phyloP scores from a whole-genome alignment of 2,888 invertebrate genomes.

The Hecatera dysodea region DNA sequence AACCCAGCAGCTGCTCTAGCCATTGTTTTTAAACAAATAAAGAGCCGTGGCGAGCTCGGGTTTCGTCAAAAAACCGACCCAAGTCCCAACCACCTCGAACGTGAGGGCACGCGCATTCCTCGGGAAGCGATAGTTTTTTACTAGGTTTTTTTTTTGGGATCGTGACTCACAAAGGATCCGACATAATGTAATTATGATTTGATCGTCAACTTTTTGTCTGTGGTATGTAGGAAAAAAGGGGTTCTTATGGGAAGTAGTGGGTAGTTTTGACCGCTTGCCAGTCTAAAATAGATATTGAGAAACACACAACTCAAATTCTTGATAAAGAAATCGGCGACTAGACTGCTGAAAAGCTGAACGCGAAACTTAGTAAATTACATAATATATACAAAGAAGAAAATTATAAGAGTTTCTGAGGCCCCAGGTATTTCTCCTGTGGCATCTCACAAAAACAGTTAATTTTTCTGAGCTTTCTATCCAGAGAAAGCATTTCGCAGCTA shows the following conservation, averaged over 20 bases:
- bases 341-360: too few relatives aligned
- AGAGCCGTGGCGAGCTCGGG: conserved; percentile 36
- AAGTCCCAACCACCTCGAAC: conserved; percentile 62
- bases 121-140: conserved; percentile 66
- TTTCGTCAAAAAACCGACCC: conserved; percentile 59
- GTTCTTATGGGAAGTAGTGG: conserved; percentile 3
- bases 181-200: conserved; percentile 80
- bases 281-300: too few relatives aligned
- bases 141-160: conserved; percentile 49
- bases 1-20: conserved; percentile 53
- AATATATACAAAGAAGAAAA: too few relatives aligned
- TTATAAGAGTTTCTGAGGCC: too few relatives aligned
- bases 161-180: conserved; percentile 84
- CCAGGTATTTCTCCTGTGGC: too few relatives aligned
- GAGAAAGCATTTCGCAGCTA: too few relatives aligned
- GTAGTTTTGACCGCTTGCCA: too few relatives aligned
- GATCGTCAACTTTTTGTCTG: conserved; percentile 64
- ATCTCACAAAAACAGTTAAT: too few relatives aligned
- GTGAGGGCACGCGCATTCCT: conserved; percentile 86
- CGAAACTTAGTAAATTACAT: too few relatives aligned
- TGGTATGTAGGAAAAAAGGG: conserved; percentile 21
- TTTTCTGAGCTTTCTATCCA: too few relatives aligned
- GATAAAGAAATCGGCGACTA: too few relatives aligned
- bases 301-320: too few relatives aligned
- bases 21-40: conserved; percentile 63